These are phyloP conservation scores for Smittia sp. DNA, from an alignment of 2,888 invertebrate genomes.

Conservation along the genomic window DNA sequence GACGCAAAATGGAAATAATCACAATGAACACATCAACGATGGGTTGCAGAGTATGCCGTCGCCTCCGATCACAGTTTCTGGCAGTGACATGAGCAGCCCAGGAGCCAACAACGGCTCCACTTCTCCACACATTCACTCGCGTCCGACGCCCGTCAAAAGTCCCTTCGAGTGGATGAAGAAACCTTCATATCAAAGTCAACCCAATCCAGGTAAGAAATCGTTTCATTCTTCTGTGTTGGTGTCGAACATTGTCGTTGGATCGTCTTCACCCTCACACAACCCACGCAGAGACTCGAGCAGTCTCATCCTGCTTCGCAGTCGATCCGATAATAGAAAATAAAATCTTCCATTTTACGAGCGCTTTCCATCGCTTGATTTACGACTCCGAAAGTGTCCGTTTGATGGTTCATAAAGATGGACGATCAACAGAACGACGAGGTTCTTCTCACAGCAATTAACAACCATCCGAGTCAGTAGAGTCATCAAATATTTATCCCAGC, in stretches of 20 bases:
- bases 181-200: slow-evolving; percentile 78
- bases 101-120: slow-evolving; percentile 53
- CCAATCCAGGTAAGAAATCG: slow-evolving; percentile 70
- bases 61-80: slow-evolving; percentile 60
- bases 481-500: slow-evolving; percentile 36
- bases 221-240: not conserved
- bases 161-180: slow-evolving; percentile 94
- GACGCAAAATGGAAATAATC: slow-evolving; percentile 44
- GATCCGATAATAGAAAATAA: not conserved
- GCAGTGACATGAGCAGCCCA: slow-evolving; percentile 63
- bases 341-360: not conserved
- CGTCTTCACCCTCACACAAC: not conserved
- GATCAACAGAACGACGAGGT: not conserved
- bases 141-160: slow-evolving; percentile 71
- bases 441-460: slow-evolving; percentile 16
- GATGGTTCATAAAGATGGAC: slow-evolving; percentile 20
- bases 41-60: slow-evolving; percentile 55
- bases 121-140: slow-evolving; percentile 54
- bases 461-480: not conserved
- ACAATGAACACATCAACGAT: slow-evolving; percentile 47
- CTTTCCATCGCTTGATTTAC: not conserved
- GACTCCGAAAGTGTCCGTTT: not conserved
- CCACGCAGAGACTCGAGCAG: too few relatives aligned
- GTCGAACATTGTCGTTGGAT: too few relatives aligned
- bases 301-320: too few relatives aligned